These are phyloP conservation scores for Pseudolaguvia tuberculata DNA, from an alignment of 2,113 vertebrate genomes.

Conservation along the genomic window DNA sequence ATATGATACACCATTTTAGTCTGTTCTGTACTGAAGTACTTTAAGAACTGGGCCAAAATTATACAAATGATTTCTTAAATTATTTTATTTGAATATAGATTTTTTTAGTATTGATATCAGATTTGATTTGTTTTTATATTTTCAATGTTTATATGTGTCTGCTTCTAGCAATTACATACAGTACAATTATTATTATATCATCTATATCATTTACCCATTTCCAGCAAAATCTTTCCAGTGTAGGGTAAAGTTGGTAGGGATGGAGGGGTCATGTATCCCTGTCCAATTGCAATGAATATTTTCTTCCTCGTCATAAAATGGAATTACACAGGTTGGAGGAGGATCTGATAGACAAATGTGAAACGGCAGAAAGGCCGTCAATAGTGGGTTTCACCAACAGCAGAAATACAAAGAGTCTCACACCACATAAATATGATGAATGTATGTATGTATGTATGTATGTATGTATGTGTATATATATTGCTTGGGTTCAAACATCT, in stretches of 20 bases:
- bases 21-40: no score
- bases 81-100: no score
- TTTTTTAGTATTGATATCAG: no score
- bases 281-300: conserved; percentile 59
- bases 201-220: neutral
- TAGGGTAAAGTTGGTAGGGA: conserved; percentile 53
- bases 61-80: no score
- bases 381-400: neutral
- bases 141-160: no score
- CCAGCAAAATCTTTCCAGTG: conserved; percentile 49
- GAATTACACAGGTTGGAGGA: conserved; percentile 46
- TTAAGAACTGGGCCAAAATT: no score
- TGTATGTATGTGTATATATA: no score
- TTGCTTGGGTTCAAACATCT: neutral
- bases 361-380: neutral
- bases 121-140: no score
- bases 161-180: no score
- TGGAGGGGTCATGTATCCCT: conserved; percentile 4
- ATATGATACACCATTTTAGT: no score
- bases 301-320: conserved; percentile 32
- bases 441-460: no score
- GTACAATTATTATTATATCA: no score
- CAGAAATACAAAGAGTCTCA: conserved; percentile 1
- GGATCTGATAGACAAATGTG: conserved; percentile 37
- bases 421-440: neutral